These are phyloP conservation scores for Cirrhinus molitorella DNA, from an alignment of 2,797 vertebrate species.

Conservation along the genomic window DNA sequence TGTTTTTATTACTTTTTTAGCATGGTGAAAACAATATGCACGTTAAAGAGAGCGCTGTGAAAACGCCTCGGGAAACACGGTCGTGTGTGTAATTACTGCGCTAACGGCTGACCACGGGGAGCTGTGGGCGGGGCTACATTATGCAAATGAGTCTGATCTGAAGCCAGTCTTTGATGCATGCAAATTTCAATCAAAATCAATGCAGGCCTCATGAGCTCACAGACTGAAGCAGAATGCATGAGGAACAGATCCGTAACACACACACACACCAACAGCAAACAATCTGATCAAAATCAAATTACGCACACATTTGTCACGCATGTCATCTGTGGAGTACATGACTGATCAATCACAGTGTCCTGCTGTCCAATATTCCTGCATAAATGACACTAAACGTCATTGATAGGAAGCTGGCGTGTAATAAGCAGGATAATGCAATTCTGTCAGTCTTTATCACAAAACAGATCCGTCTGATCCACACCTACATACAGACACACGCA, in stretches of 20 bases:
- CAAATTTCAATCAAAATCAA: constrained; percentile 30
- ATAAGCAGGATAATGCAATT: neutral
- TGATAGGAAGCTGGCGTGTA: neutral
- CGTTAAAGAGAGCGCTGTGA: neutral
- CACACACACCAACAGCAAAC: neutral
- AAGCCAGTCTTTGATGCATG: constrained; percentile 41
- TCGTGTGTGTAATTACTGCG: constrained; percentile 49
- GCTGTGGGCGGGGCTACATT: constrained; percentile 6
- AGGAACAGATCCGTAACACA: neutral
- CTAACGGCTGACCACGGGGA: constrained; percentile 35
- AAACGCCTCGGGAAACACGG: neutral
- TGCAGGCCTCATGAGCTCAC: neutral
- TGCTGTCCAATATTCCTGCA: neutral
- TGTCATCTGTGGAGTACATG: too few relatives aligned
- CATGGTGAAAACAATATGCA: neutral
- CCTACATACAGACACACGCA: neutral
- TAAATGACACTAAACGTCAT: neutral
- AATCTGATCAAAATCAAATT: neutral
- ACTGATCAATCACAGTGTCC: neutral
- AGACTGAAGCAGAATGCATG: neutral
- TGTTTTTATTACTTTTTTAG: neutral
- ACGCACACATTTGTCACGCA: neutral
- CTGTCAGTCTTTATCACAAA: neutral
- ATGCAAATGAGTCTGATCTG: constrained; percentile 10
- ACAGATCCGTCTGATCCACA: neutral